Base-by-base conservation (phyloP, 1,140 invertebrate genomes). In the Eufriesea mexicana region DNA sequence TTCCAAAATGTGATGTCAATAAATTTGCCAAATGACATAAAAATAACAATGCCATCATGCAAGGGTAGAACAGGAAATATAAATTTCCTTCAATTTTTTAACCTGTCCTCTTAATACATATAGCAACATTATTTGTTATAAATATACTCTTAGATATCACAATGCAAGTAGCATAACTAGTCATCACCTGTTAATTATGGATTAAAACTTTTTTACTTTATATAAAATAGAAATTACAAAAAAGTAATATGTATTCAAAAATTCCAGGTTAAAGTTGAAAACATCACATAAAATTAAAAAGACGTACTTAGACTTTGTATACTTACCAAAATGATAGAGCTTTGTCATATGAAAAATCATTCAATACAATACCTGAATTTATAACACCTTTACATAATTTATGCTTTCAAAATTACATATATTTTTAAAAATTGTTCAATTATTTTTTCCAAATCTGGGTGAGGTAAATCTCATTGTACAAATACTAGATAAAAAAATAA, bases 11-110 rank as follows among this genome's bases (percentile, higher is more conserved):
- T 82, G 76, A 85, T 89, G 86, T 84, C 79, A 88, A 90, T 83
- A 86, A 83, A 90, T 84, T 89, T 84, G 79, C 84, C 88, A 86
- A 90, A 84, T 80, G 47, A 71, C 74, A 70, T 83, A 84, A 73
- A 73, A 84, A 61, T 81, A 86, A 79, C 57, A 45, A 68, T 80
- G 84, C 68, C 62, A 49, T 42, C 74, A 70, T 84, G 47, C 47
- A 83, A 83, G 72, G 68, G 66, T 77, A 83, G 77, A 82, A 66
- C 28, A 78, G 47, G 57, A 84, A 67, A 90, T 45, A 74, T 83
- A 72, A 79, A 64, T 54, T 70, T 79, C 57, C 55, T 84, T 68
- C 67, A 55, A 80, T 35, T 81, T 84, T 86, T 62, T 57, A 81
- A 84, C 67, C 74, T 76, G 57, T 81, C 75, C 79, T 45, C 66